phyloP scores from a whole-genome alignment of 2,888 invertebrate genomes.

The Thumatha senex region DNA sequence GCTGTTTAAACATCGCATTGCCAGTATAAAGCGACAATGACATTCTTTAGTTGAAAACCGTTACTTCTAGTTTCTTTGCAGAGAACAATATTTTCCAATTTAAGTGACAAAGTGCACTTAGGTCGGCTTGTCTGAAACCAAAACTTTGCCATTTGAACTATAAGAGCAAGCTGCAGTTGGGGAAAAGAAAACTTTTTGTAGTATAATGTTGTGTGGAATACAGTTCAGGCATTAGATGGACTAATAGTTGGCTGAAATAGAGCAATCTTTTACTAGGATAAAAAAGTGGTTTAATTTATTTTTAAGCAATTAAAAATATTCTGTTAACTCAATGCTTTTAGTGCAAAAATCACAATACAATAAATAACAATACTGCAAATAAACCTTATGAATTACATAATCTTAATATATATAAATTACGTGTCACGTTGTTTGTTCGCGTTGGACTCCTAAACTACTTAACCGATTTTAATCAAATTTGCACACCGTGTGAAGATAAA shows the following conservation, averaged over 20 bases:
- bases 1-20: too few relatives aligned
- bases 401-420: too few relatives aligned
- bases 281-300: neutral
- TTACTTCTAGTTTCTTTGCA: slow-evolving; percentile 60
- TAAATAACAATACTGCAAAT: too few relatives aligned
- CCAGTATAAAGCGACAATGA: slow-evolving; percentile 48
- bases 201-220: slow-evolving; percentile 41
- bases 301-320: neutral
- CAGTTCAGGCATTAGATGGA: slow-evolving; percentile 13
- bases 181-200: slow-evolving; percentile 48
- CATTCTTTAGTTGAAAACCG: slow-evolving; percentile 54
- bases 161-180: slow-evolving; percentile 61
- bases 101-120: slow-evolving; percentile 83
- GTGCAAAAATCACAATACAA: too few relatives aligned
- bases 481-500: too few relatives aligned
- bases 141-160: slow-evolving; percentile 80
- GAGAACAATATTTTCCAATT: slow-evolving; percentile 81
- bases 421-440: too few relatives aligned
- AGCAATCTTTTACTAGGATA: neutral
- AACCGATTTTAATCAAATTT: too few relatives aligned
- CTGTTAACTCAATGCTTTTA: too few relatives aligned
- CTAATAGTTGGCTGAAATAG: slow-evolving; percentile 3
- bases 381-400: too few relatives aligned
- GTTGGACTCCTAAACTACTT: too few relatives aligned
- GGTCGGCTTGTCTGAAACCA: slow-evolving; percentile 77